These are phyloP conservation scores for Parnassius smintheus DNA, from an alignment of 2,888 invertebrate species.

Conservation along the genomic window DNA sequence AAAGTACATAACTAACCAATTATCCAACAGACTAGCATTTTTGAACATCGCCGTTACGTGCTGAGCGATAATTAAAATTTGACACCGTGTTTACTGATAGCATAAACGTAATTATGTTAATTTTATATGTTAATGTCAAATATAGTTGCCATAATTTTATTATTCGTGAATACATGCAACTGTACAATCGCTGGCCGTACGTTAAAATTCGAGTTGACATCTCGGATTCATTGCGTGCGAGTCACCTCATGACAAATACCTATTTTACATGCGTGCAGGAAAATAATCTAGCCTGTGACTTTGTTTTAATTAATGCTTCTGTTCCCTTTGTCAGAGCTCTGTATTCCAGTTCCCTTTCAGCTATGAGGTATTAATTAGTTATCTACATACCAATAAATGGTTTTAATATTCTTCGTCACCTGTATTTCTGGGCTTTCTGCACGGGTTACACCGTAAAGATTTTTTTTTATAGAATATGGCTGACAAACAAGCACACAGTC, in stretches of 20 bases:
- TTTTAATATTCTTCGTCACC: no score
- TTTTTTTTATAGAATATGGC: no score
- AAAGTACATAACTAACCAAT: no score
- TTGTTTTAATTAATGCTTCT: conserved; percentile 18
- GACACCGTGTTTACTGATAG: conserved; percentile 21
- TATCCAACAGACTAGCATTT: no score
- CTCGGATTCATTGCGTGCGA: conserved; percentile 20
- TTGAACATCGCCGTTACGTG: neutral
- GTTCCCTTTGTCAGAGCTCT: neutral
- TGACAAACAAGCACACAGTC: no score
- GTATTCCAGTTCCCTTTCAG: no score
- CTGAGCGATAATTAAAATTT: conserved; percentile 9
- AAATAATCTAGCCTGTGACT: conserved; percentile 7
- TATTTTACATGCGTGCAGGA: conserved; percentile 19
- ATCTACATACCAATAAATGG: no score
- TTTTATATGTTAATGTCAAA: conserved; percentile 15
- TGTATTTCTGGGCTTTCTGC: no score
- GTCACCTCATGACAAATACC: conserved; percentile 20
- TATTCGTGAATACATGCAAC: conserved; percentile 10
- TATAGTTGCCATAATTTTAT: conserved; percentile 18
- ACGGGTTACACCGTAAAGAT: no score
- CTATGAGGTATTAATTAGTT: no score
- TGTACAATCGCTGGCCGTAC: neutral
- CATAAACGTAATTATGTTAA: conserved; percentile 20
- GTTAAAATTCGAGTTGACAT: conserved; percentile 23